Evolutionary conservation across 35 echinoderm and acorn worm species (phyloP), one percentile per base, ranked within the genome.

Genomic region (Antedon bifida): DNA sequence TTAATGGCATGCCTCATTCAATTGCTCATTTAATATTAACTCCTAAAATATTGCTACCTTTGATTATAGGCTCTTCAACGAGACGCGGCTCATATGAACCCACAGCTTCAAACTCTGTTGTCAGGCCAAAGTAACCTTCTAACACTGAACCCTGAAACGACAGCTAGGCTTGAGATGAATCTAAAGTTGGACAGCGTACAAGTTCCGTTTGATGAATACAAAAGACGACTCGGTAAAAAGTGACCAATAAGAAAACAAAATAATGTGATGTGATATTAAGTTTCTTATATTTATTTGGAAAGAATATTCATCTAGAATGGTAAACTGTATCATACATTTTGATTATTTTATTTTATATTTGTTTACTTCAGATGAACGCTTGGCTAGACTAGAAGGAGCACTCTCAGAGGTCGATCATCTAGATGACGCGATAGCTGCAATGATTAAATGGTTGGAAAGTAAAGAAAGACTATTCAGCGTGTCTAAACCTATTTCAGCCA

Each of bases 121-220:
- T 88, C 89, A 17, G 74, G 78, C 33, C 90, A 92, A 64, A 76
- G 88, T 74, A 38, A 87, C 34, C 85, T 97, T 75, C 85, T 85
- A 4, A 74, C 74, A 16, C 77, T 97, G 31, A 92, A 92, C 32
- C 90, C 90, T 28, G 90, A 97, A 46, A 36, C 86, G 10, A 89
- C 94, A 14, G 85, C 90, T 83, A 90, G 85, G 36, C 81, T 91
- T 30, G 94, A 97, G 74, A 87, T 97, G 14, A 91, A 86, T 16
- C 87, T 92, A 26, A 97, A 97, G 85, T 42, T 97, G 78, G 94
- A 97, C 21, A 97, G 90, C 55, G 88, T 97, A 21, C 77, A 80
- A 36, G 86, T 84, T 75, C 94, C 94, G 0, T 92, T 90, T 82
- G 73, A 87, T 17, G 94, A 97, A 17, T 85, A 89, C 23, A 88